phyloP scores from a whole-genome alignment of 2,113 vertebrate species.

The Pomatostomus ruficeps region DNA sequence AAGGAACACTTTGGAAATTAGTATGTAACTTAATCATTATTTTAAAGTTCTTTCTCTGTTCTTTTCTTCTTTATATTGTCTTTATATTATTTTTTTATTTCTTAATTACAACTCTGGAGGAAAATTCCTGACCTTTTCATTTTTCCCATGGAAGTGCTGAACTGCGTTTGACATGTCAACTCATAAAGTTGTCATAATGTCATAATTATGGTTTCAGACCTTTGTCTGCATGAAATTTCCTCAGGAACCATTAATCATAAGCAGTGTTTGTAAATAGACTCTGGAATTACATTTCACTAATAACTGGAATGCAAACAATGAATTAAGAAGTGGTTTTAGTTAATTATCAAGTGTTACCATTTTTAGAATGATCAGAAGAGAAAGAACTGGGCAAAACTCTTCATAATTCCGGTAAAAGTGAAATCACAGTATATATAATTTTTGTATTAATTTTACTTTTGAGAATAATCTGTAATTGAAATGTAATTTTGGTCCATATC shows the following conservation, averaged over 20 bases:
- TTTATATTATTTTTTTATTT: neutral
- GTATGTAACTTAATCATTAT: neutral
- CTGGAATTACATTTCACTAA: neutral
- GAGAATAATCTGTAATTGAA: neutral
- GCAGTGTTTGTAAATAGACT: neutral
- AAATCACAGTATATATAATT: neutral
- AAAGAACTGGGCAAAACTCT: neutral
- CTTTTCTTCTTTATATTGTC: neutral
- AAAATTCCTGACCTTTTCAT: neutral
- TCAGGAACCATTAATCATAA: neutral
- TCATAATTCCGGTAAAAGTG: neutral
- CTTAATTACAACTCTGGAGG: neutral
- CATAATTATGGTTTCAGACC: neutral
- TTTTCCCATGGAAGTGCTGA: constrained; percentile 4
- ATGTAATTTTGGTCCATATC: neutral
- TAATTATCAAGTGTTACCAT: neutral
- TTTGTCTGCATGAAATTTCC: constrained; percentile 2
- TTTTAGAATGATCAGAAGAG: neutral
- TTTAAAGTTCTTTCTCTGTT: neutral
- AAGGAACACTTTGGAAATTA: neutral
- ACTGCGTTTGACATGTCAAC: neutral
- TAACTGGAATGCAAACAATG: neutral
- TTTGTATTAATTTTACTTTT: neutral
- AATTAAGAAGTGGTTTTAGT: neutral
- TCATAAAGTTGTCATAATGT: neutral